A percentile compares a stretch with the other conserved stretches of the same genome.
Evolutionary conservation across 1,140 invertebrate genomes (phyloP).

Genomic region (Phthorimaea operculella): DNA sequence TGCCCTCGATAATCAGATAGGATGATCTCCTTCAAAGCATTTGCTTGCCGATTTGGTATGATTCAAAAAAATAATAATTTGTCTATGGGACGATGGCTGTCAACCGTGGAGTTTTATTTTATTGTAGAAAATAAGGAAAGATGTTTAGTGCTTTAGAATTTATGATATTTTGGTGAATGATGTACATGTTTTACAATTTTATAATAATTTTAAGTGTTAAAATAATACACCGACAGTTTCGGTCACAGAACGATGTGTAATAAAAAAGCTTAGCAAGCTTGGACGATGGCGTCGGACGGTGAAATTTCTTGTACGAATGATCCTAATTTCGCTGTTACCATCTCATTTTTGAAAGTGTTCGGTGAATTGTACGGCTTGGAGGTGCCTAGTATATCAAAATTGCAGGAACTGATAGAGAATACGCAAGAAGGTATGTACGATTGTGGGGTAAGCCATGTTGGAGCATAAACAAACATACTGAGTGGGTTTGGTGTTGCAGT

Average conservation of each 20-base stretch:
- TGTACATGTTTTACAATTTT: constrained; percentile 65
- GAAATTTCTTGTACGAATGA: constrained; percentile 90
- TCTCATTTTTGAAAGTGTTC: constrained; percentile 92
- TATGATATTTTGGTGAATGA: constrained; percentile 65
- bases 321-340: constrained; percentile 96
- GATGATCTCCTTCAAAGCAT: no score
- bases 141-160: constrained; percentile 53
- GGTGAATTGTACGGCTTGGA: constrained; percentile 81
- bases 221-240: constrained; percentile 48
- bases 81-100: constrained; percentile 63
- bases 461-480: constrained; percentile 51
- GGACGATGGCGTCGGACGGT: constrained; percentile 85
- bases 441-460: constrained; percentile 34
- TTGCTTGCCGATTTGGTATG: no score
- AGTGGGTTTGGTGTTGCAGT: constrained; percentile 75
- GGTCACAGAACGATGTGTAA: constrained; percentile 51
- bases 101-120: constrained; percentile 56
- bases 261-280: constrained; percentile 56
- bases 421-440: constrained; percentile 80
- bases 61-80: constrained; percentile 20
- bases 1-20: no score
- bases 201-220: constrained; percentile 55
- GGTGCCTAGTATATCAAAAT: constrained; percentile 79
- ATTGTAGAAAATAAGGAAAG: constrained; percentile 53
- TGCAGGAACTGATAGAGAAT: constrained; percentile 90